Conservation (phyloP, 2,113 vertebrate species). For the Cygnus buccinator region DNA sequence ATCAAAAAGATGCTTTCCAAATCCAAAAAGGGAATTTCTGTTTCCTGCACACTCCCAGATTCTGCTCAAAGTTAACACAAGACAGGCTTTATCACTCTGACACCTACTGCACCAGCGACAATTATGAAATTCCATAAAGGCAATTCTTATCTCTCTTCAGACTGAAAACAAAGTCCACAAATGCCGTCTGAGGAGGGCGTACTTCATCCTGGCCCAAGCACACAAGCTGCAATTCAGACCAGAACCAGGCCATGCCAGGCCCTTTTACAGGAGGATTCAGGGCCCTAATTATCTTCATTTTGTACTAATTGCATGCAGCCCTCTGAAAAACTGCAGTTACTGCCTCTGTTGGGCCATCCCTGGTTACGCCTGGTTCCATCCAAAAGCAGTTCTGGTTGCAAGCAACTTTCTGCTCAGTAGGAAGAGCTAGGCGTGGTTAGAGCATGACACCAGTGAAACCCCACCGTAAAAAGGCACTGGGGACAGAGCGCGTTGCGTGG, state of each 20-base stretch:
- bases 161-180: background rate
- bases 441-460: background rate
- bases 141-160: background rate
- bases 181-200: background rate
- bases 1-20: background rate
- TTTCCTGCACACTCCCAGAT: background rate
- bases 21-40: background rate
- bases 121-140: background rate
- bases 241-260: background rate
- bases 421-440: background rate
- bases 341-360: background rate
- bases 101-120: background rate
- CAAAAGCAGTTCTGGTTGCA: background rate
- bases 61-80: background rate
- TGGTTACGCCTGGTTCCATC: background rate
- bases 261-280: background rate
- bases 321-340: background rate
- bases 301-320: background rate
- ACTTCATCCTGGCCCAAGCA: fast-evolving
- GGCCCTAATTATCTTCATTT: background rate
- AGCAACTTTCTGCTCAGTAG: background rate
- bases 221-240: background rate
- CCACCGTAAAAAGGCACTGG: background rate
- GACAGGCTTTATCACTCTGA: background rate
- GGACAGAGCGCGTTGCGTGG: background rate